Conservation (phyloP, 2,113 vertebrate species). For the Hypanus sabinus region DNA sequence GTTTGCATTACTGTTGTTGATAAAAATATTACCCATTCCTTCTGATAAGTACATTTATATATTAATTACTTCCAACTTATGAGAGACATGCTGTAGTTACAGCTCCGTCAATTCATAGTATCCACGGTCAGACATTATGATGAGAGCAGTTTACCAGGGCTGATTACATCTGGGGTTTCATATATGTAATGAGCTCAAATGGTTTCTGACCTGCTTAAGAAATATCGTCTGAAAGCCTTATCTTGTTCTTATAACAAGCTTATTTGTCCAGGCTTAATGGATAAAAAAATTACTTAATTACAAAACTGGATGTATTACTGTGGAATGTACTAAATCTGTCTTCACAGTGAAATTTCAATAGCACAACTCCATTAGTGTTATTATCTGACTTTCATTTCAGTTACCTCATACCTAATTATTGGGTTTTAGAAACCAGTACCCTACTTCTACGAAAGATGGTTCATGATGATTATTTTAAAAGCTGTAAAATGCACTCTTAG, state of each 20-base stretch:
- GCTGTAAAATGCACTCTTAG: slow-evolving; percentile 41
- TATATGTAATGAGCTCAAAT: not conserved
- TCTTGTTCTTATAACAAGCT: not conserved
- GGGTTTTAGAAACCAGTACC: slow-evolving; percentile 44
- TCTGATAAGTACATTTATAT: not conserved
- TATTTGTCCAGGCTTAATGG: slow-evolving; percentile 40
- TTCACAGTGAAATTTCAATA: slow-evolving; percentile 26
- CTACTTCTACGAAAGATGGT: slow-evolving; percentile 51
- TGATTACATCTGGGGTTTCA: slow-evolving; percentile 13
- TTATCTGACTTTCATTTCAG: slow-evolving; percentile 43
- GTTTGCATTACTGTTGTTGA: not conserved
- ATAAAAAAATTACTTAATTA: slow-evolving; percentile 44
- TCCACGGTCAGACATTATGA: not conserved
- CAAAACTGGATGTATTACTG: not conserved
- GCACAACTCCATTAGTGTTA: slow-evolving; percentile 42
- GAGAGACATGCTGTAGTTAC: not conserved
- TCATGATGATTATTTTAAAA: slow-evolving; percentile 48
- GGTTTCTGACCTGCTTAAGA: not conserved
- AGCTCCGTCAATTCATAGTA: not conserved
- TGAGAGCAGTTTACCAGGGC: not conserved
- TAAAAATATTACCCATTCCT: not conserved
- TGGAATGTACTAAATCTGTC: slow-evolving; percentile 4
- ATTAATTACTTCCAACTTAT: not conserved
- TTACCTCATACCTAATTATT: slow-evolving; percentile 45
- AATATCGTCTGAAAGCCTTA: not conserved